Evolutionary conservation across 1,140 invertebrate genomes (phyloP).

Genomic region (Rhopalosiphum padi): DNA sequence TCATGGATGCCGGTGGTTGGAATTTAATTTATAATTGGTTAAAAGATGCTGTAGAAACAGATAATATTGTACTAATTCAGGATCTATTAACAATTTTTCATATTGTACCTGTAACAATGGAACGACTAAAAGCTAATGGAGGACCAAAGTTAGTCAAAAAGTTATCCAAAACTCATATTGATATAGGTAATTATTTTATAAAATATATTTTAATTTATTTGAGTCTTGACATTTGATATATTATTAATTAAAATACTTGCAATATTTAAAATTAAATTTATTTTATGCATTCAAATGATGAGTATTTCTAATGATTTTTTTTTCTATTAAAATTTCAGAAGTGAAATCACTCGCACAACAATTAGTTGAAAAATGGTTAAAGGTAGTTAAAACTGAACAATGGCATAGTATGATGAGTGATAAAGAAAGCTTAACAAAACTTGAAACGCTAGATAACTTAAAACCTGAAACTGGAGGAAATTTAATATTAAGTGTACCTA

Average conservation of each 20-base stretch:
- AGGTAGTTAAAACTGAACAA: conserved; percentile 49
- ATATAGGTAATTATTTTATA: conserved; percentile 2
- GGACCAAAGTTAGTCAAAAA: conserved; percentile 90
- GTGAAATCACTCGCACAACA: conserved; percentile 37
- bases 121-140: conserved; percentile 87
- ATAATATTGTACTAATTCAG: conserved; percentile 84
- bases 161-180: conserved; percentile 74
- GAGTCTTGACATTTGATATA: neutral
- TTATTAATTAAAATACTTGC: neutral
- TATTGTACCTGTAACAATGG: conserved; percentile 86
- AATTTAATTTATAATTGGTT: conserved; percentile 86
- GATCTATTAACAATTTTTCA: conserved; percentile 85
- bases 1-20: conserved; percentile 91
- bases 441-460: neutral
- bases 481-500: neutral
- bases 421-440: conserved; percentile 41
- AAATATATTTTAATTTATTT: neutral
- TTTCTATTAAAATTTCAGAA: conserved; percentile 38
- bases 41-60: conserved; percentile 79
- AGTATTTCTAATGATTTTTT: neutral
- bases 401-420: conserved; percentile 54
- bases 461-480: conserved; percentile 29
- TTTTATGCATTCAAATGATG: neutral
- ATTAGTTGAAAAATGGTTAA: conserved; percentile 51
- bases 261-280: neutral